Conservation (phyloP, 2,888 invertebrate species). For the Synanthedon vespiformis region DNA sequence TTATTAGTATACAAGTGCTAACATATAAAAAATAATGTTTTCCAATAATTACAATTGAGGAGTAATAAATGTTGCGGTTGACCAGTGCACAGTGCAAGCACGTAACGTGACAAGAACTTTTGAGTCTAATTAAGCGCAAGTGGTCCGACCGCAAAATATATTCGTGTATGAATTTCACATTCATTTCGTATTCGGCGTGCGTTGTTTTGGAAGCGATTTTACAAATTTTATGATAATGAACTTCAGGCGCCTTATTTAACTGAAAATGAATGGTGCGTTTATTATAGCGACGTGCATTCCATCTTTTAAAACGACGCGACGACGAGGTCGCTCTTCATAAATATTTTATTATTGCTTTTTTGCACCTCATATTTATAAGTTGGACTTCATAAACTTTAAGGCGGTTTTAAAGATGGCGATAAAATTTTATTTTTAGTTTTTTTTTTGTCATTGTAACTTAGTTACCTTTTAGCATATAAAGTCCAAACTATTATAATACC, state of each 20-base stretch:
- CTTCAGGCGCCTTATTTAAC: conserved; percentile 10
- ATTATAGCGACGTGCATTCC: neutral
- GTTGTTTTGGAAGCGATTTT: conserved; percentile 18
- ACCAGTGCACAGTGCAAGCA: conserved; percentile 12
- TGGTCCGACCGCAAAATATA: conserved; percentile 26
- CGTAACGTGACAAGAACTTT: conserved; percentile 24
- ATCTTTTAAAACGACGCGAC: too few species aligned
- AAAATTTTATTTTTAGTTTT: neutral
- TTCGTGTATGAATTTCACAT: conserved; percentile 26
- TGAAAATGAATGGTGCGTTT: conserved; percentile 12
- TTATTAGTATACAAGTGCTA: too few species aligned
- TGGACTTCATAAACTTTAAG: too few species aligned
- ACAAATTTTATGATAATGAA: conserved; percentile 19
- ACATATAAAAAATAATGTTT: too few species aligned
- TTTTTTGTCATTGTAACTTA: too few species aligned
- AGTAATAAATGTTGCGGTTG: conserved; percentile 29
- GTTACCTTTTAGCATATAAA: too few species aligned
- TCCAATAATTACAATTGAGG: neutral
- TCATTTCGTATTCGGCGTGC: conserved; percentile 16
- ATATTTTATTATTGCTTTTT: too few species aligned
- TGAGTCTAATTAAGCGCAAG: conserved; percentile 37
- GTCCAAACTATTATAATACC: too few species aligned
- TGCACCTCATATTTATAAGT: too few species aligned
- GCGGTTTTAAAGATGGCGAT: neutral
- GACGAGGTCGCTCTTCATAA: too few species aligned